phyloP scores from a whole-genome alignment of 2,113 vertebrate genomes.

The Spea bombifrons region DNA sequence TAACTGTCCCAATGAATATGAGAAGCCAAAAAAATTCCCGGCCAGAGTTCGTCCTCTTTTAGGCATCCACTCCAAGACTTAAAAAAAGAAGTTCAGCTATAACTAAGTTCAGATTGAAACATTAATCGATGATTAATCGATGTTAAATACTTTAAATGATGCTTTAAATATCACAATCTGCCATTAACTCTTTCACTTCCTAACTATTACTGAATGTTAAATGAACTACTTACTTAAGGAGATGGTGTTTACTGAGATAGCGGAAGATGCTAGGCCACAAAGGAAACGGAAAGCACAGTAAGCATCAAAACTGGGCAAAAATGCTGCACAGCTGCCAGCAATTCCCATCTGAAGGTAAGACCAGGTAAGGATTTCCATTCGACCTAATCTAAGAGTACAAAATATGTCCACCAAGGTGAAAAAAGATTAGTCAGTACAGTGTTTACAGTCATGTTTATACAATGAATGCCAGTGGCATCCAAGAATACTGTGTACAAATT shows the following conservation, averaged over 20 bases:
- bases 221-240: slow-evolving; percentile 68
- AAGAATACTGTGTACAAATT: too few species aligned
- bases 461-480: too few species aligned
- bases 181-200: too few species aligned
- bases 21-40: slow-evolving; percentile 55
- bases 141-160: too few species aligned
- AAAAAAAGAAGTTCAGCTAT: not conserved
- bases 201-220: too few species aligned
- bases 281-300: slow-evolving; percentile 76
- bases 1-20: slow-evolving; percentile 60
- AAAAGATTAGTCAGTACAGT: not conserved
- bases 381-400: slow-evolving; percentile 67
- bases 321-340: slow-evolving; percentile 65
- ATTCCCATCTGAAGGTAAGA: slow-evolving; percentile 73
- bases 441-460: too few species aligned
- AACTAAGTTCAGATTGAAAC: too few species aligned
- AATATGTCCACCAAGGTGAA: not conserved
- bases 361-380: slow-evolving; percentile 66
- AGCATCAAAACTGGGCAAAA: slow-evolving; percentile 68
- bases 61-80: slow-evolving; percentile 66
- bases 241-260: slow-evolving; percentile 68
- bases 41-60: slow-evolving; percentile 47
- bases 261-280: slow-evolving; percentile 72
- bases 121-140: too few species aligned
- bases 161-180: too few species aligned